These are phyloP conservation scores for Aleadryas rufinucha DNA, from an alignment of 2,113 vertebrate species.

Conservation along the genomic window DNA sequence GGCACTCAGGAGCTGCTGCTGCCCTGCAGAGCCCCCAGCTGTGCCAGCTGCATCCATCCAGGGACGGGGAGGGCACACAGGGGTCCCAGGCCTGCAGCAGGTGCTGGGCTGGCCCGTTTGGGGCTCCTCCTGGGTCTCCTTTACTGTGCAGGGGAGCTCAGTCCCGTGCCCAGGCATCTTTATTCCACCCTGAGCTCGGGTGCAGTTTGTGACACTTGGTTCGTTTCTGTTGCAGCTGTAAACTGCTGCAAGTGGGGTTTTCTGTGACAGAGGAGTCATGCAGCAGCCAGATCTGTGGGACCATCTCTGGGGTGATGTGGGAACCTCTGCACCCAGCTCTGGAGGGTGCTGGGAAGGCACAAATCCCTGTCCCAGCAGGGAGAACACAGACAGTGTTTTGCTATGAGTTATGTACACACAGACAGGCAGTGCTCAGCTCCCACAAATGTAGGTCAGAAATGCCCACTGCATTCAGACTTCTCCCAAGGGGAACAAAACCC, in stretches of 20 bases:
- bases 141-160: background rate
- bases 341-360: background rate
- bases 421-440: background rate
- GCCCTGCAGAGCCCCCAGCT: background rate
- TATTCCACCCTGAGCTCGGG: no score
- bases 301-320: background rate
- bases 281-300: background rate
- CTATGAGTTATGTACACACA: background rate
- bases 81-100: background rate
- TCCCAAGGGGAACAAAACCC: background rate
- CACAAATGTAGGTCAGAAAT: background rate
- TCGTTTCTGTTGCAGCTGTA: background rate
- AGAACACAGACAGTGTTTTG: background rate
- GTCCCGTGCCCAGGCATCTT: background rate
- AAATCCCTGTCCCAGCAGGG: background rate
- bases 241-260: background rate
- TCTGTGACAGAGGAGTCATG: background rate
- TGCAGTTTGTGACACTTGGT: background rate
- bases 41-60: background rate
- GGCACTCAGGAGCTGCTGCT: background rate
- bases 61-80: no score
- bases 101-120: background rate
- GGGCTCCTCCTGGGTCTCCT: background rate
- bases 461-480: background rate
- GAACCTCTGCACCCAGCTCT: background rate